Evolutionary conservation across 2,888 invertebrate species (phyloP).

Genomic region (Chymomyza fuscimana): DNA sequence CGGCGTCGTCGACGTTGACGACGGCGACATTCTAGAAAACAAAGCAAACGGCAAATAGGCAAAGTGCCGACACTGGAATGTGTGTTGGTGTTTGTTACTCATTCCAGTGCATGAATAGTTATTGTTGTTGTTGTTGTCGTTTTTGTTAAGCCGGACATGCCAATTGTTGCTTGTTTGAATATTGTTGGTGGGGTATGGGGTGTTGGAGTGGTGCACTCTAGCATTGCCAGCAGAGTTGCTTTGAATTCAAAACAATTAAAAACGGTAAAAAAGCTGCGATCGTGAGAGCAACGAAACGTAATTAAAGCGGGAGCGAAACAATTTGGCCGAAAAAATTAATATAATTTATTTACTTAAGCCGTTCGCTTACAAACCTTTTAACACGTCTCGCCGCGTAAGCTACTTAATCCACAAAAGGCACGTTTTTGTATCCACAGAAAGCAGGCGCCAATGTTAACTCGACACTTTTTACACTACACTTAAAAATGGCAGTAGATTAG

Average conservation of each 20-base stretch:
- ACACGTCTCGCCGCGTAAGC: too few relatives aligned
- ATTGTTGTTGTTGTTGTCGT: not conserved
- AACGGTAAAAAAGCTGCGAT: not conserved
- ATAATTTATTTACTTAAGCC: too few relatives aligned
- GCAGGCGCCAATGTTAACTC: constrained; percentile 15
- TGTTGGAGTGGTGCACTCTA: constrained; percentile 34
- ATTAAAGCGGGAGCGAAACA: not conserved
- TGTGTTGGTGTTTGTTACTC: constrained; percentile 1
- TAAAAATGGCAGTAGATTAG: constrained; percentile 16
- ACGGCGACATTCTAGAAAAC: constrained; percentile 1
- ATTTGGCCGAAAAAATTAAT: too few relatives aligned
- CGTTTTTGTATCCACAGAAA: constrained; percentile 26
- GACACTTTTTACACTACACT: constrained; percentile 26
- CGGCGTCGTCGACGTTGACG: not conserved
- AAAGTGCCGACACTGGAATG: constrained; percentile 58
- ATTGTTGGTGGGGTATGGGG: constrained; percentile 19
- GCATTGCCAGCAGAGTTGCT: not conserved
- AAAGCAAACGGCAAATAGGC: constrained; percentile 19
- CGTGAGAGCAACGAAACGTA: not conserved
- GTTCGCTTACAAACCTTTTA: constrained; percentile 40
- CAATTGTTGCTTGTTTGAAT: constrained; percentile 47
- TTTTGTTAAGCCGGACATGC: constrained; percentile 61
- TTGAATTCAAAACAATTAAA: too few relatives aligned
- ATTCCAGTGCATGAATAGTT: not conserved
- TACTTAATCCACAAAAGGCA: constrained; percentile 8